These are phyloP conservation scores for Trichopria drosophilae DNA, from an alignment of 2,888 invertebrate genomes.

Conservation along the genomic window DNA sequence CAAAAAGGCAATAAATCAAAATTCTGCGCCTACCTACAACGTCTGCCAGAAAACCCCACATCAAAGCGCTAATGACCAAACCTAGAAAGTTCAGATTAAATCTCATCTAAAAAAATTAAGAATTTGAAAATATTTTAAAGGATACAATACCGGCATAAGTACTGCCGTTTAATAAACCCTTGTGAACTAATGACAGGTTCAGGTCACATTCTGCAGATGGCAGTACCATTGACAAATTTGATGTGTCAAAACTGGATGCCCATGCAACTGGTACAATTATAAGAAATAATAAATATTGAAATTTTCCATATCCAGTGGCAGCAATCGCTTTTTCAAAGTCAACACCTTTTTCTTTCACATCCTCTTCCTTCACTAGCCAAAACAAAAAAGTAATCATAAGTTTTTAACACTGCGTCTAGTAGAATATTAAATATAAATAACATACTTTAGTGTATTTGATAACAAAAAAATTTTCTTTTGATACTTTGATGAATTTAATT, in stretches of 20 bases:
- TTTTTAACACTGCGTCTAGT: too few species aligned
- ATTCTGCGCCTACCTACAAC: slow-evolving; percentile 72
- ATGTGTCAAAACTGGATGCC: slow-evolving; percentile 72
- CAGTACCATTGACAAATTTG: slow-evolving; percentile 70
- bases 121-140: neutral
- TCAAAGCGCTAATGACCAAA: slow-evolving; percentile 74
- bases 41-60: slow-evolving; percentile 80
- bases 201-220: slow-evolving; percentile 73
- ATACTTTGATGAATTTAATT: too few species aligned
- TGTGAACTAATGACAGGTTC: slow-evolving; percentile 66
- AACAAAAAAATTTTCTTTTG: too few species aligned
- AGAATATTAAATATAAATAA: too few species aligned
- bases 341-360: slow-evolving; percentile 51
- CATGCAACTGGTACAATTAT: slow-evolving; percentile 67
- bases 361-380: too few species aligned
- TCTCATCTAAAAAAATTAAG: neutral
- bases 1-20: slow-evolving; percentile 68
- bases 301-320: slow-evolving; percentile 70
- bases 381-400: too few species aligned
- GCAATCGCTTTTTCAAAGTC: slow-evolving; percentile 74
- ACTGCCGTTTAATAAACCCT: slow-evolving; percentile 72
- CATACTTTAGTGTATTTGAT: too few species aligned
- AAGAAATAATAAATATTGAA: slow-evolving; percentile 66
- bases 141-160: slow-evolving; percentile 68
- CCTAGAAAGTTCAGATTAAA: slow-evolving; percentile 62